A percentile compares a stretch with the other conserved stretches of the same genome.
Conservation (phyloP, 2,888 invertebrate species). For the Caenorhabditis sp. region DNA sequence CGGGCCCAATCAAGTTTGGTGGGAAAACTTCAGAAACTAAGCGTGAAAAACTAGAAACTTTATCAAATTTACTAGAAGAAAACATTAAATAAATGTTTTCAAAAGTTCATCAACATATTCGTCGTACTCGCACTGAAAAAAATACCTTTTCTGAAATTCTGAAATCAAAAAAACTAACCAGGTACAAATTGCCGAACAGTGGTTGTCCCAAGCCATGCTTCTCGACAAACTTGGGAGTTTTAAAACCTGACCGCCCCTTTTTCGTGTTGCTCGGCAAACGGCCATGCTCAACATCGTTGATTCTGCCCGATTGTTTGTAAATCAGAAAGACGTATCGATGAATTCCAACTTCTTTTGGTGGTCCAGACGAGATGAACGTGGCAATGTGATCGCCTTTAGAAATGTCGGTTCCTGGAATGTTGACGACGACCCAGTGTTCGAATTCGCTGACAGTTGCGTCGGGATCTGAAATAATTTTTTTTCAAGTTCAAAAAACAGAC, state of each 20-base stretch:
- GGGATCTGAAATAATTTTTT: slow-evolving; percentile 77
- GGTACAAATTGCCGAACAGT: slow-evolving; percentile 79
- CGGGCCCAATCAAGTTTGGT: too few species aligned
- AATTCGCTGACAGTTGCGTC: slow-evolving; percentile 91
- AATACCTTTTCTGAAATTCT: too few species aligned
- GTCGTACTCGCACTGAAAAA: too few species aligned
- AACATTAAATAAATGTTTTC: too few species aligned
- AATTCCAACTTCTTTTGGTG: slow-evolving; percentile 80
- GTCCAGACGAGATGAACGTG: slow-evolving; percentile 83
- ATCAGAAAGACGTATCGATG: slow-evolving; percentile 84
- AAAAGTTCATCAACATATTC: too few species aligned
- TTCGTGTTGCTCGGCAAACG: slow-evolving; percentile 63
- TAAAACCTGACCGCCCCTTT: slow-evolving; percentile 76
- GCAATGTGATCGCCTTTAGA: slow-evolving; percentile 80
- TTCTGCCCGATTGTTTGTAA: slow-evolving; percentile 77
- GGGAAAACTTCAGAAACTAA: too few species aligned
- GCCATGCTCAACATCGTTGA: slow-evolving; percentile 71
- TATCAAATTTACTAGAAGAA: too few species aligned
- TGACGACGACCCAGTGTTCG: slow-evolving; percentile 89
- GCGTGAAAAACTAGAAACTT: too few species aligned
- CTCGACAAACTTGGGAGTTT: slow-evolving; percentile 80
- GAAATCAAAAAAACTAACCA: too few species aligned
- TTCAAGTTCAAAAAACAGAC: slow-evolving; percentile 8
- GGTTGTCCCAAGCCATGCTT: slow-evolving; percentile 83
- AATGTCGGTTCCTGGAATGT: slow-evolving; percentile 82